These are phyloP conservation scores for Macrosiphum euphorbiae DNA, from an alignment of 2,888 invertebrate genomes.

Conservation along the genomic window DNA sequence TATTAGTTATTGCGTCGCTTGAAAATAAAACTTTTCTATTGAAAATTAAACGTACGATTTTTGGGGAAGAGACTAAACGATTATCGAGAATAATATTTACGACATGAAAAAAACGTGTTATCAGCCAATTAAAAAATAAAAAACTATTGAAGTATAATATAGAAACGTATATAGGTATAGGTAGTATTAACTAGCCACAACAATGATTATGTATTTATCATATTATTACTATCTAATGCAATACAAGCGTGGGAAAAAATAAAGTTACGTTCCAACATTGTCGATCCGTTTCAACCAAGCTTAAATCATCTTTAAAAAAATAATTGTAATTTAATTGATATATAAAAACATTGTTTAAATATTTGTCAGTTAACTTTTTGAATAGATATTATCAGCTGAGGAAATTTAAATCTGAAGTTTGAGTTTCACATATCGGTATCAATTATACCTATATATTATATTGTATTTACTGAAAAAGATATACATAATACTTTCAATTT, in stretches of 20 bases:
- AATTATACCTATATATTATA: neutral
- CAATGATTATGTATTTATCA: neutral
- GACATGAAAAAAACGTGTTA: neutral
- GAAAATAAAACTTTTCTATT: neutral
- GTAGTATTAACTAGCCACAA: neutral
- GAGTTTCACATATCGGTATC: neutral
- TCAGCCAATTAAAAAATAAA: neutral
- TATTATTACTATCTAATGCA: neutral
- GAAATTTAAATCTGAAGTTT: neutral
- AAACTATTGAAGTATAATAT: neutral
- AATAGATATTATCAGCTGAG: neutral
- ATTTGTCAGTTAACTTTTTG: neutral
- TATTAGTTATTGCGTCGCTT: neutral
- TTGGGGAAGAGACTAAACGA: neutral
- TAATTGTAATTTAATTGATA: neutral
- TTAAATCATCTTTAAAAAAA: neutral
- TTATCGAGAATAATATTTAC: neutral
- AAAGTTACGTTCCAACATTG: neutral
- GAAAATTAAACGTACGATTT: neutral
- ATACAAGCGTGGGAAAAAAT: slow-evolving; percentile 18
- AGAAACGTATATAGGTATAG: neutral
- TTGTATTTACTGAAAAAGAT: neutral
- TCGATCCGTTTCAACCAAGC: neutral
- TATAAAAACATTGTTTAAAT: neutral
- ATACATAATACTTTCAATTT: neutral